phyloP scores from a whole-genome alignment of 2,797 vertebrate species.

The Notoglanidium macrostoma region DNA sequence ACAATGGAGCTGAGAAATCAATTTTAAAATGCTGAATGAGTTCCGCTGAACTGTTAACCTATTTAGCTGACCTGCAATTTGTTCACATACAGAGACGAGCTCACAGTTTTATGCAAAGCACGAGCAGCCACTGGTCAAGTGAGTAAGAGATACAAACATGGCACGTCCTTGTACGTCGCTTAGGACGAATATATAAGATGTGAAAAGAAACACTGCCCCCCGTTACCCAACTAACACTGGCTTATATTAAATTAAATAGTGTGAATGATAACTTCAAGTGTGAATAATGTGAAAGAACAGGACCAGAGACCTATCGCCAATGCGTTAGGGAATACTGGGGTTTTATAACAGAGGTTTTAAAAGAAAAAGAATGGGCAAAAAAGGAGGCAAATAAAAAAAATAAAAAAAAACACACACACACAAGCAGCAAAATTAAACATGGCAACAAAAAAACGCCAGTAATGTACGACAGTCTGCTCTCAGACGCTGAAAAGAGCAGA shows the following conservation, averaged over 20 bases:
- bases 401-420: not conserved
- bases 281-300: not conserved
- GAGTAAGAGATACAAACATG: not conserved
- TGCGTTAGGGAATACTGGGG: not conserved
- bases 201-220: not conserved
- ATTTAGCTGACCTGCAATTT: not conserved
- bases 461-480: not conserved
- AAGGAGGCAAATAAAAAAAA: not conserved
- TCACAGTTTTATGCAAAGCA: not conserved
- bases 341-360: not conserved
- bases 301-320: too few relatives aligned
- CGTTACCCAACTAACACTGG: not conserved
- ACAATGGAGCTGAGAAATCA: not conserved
- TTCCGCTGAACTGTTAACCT: not conserved
- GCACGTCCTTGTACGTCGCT: not conserved
- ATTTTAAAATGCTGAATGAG: not conserved
- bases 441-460: not conserved
- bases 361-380: not conserved
- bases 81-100: not conserved
- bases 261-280: not conserved
- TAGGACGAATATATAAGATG: not conserved
- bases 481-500: not conserved
- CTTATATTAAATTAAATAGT: not conserved
- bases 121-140: not conserved
- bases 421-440: not conserved